These are phyloP conservation scores for Hemiscyllium ocellatum DNA, from an alignment of 2,113 vertebrate species.

Conservation along the genomic window DNA sequence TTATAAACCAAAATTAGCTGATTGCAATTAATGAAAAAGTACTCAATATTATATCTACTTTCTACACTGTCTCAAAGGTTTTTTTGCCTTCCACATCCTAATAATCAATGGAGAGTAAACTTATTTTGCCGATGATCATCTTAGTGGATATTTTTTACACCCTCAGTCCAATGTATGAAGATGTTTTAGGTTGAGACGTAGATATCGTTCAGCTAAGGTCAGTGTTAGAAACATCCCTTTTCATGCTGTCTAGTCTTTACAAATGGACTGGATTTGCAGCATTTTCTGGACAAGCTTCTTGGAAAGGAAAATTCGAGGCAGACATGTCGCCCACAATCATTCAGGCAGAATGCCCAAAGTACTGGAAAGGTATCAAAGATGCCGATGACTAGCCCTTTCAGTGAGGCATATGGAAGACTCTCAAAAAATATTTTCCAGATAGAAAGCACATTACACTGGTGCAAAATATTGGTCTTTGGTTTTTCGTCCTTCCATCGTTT, in stretches of 20 bases:
- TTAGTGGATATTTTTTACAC: neutral
- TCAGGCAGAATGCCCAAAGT: slow-evolving; percentile 12
- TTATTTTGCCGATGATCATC: neutral
- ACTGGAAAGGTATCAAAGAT: slow-evolving; percentile 11
- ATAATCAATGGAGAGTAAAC: too few species aligned
- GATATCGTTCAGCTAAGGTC: neutral
- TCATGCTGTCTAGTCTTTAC: neutral
- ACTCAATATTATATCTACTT: neutral
- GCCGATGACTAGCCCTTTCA: slow-evolving; percentile 2
- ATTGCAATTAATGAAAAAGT: neutral
- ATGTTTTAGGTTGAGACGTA: neutral
- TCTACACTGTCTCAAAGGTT: too few species aligned
- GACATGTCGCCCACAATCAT: slow-evolving; percentile 12
- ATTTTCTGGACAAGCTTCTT: neutral
- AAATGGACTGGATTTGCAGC: neutral
- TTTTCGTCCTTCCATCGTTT: neutral
- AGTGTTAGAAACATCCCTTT: neutral
- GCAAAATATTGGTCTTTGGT: neutral
- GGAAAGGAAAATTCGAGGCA: slow-evolving; percentile 23
- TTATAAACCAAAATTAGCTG: neutral
- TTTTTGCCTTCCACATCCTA: too few species aligned
- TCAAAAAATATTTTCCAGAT: neutral
- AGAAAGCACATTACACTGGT: neutral
- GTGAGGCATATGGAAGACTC: neutral
- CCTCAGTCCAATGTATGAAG: neutral